phyloP scores from a whole-genome alignment of 2,113 vertebrate genomes.

The Phyllostomus hastatus region DNA sequence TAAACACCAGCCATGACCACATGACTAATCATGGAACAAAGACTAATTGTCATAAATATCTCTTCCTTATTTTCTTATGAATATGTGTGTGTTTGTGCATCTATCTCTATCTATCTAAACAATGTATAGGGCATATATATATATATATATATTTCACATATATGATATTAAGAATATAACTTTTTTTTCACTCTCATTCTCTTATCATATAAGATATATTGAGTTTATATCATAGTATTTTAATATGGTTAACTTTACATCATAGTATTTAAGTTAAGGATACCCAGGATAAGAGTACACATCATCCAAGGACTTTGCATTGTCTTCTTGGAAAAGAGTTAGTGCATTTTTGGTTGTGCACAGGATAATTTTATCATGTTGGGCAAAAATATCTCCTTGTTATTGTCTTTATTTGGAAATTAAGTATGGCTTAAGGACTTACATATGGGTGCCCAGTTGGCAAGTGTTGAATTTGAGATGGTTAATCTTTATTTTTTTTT shows the following conservation, averaged over 20 bases:
- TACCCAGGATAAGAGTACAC: background rate
- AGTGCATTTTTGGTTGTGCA: background rate
- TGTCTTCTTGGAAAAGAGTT: background rate
- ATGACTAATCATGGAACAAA: background rate
- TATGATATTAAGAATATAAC: background rate
- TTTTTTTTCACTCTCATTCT: background rate
- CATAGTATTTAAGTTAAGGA: background rate
- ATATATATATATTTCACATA: background rate
- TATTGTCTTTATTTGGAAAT: background rate
- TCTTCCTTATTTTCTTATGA: background rate
- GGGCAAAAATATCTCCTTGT: background rate
- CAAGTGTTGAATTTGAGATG: background rate
- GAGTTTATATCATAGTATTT: background rate
- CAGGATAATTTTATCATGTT: background rate
- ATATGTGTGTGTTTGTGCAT: background rate
- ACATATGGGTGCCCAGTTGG: background rate
- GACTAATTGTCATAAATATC: background rate
- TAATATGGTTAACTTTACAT: background rate
- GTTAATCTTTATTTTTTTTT: background rate
- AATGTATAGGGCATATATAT: background rate
- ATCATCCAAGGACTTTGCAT: background rate
- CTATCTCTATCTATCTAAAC: background rate
- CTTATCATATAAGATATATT: background rate
- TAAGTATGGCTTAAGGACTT: background rate
- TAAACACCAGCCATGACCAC: background rate